Evolutionary conservation across 2,113 vertebrate genomes (phyloP).

Genomic region (Daphoenositta chrysoptera): DNA sequence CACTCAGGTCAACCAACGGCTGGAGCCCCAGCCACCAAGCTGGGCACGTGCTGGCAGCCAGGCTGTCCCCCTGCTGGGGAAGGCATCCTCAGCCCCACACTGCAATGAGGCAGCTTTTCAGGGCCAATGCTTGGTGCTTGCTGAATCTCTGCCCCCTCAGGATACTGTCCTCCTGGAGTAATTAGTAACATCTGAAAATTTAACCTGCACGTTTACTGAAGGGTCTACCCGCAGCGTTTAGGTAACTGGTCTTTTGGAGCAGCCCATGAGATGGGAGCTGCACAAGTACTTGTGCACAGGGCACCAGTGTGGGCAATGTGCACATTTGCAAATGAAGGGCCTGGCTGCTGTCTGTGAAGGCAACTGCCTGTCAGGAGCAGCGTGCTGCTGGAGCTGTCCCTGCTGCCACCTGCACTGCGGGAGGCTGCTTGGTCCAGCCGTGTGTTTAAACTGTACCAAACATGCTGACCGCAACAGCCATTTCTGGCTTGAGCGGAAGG

Average conservation of each 20-base stretch:
- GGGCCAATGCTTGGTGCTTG: neutral
- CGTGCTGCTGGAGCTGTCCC: neutral
- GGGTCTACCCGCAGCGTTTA: neutral
- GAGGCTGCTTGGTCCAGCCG: accelerated
- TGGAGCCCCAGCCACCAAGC: neutral
- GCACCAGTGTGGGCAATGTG: neutral
- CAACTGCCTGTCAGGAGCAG: neutral
- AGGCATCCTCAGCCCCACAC: accelerated
- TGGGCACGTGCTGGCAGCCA: accelerated
- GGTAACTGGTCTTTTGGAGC: neutral
- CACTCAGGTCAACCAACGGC: neutral
- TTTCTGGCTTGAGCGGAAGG: neutral
- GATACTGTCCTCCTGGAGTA: neutral
- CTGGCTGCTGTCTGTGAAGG: neutral
- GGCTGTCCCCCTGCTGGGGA: neutral
- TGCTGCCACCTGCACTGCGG: accelerated
- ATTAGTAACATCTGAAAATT: neutral
- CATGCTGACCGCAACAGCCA: neutral
- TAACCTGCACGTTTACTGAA: neutral
- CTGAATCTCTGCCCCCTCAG: neutral
- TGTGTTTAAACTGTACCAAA: neutral
- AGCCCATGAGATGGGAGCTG: neutral
- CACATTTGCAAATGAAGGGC: neutral
- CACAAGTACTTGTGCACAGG: accelerated
- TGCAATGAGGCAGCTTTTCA: neutral